A percentile compares a stretch with the other conserved stretches of the same genome.
Conservation (phyloP, 2,888 invertebrate genomes). For the Tinea semifulvella region DNA sequence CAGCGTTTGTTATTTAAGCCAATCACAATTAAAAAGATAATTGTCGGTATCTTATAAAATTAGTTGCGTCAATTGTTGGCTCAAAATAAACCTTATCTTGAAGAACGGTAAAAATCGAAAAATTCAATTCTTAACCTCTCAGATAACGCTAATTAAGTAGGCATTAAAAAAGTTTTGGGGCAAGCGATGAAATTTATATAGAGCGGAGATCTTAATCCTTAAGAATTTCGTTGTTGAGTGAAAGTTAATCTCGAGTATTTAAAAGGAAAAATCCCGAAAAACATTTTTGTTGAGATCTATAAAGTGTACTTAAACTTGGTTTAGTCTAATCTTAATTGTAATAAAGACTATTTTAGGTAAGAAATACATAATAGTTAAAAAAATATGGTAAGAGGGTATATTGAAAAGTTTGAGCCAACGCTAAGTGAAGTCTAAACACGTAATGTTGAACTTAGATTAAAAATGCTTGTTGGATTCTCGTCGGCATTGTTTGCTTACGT, state of each 20-base stretch:
- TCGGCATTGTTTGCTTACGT: conserved; percentile 1
- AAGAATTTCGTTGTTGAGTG: background rate
- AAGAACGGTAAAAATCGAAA: too few species aligned
- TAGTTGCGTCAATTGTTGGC: too few species aligned
- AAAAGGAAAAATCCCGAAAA: background rate
- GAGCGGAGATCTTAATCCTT: background rate
- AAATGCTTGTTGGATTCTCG: background rate
- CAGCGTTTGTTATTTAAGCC: too few species aligned
- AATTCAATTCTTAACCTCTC: too few species aligned
- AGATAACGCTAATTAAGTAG: background rate
- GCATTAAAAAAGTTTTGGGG: background rate
- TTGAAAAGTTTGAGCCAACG: too few species aligned
- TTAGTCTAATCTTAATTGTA: too few species aligned
- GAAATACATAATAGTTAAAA: too few species aligned
- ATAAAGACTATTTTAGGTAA: too few species aligned
- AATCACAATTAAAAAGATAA: too few species aligned
- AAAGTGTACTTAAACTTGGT: too few species aligned
- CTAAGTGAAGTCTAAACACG: background rate
- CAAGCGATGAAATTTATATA: background rate
- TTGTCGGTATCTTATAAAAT: too few species aligned
- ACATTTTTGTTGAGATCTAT: background rate
- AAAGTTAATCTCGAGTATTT: background rate
- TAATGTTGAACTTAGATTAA: background rate
- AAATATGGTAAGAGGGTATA: too few species aligned
- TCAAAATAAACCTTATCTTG: background rate